Conservation (phyloP, 1,140 invertebrate species). For the Drosophila nasuta region DNA sequence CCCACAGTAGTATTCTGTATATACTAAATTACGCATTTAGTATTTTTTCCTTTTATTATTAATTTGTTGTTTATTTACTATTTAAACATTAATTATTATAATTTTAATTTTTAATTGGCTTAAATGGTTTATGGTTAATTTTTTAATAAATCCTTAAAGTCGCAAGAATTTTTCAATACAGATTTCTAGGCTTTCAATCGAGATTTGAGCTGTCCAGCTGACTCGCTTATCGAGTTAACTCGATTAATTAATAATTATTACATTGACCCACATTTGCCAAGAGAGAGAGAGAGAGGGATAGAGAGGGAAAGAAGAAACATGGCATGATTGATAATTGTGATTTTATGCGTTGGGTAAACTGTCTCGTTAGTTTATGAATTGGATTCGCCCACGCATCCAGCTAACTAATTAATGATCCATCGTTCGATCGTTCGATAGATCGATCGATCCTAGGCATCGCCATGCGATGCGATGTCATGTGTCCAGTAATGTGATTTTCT, state of each 20-base stretch:
- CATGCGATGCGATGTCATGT: constrained; percentile 23
- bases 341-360: constrained; percentile 8
- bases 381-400: constrained; percentile 3
- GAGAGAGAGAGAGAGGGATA: not conserved
- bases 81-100: too few relatives aligned
- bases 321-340: constrained; percentile 13
- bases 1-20: too few relatives aligned
- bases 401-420: too few relatives aligned
- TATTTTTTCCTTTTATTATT: too few relatives aligned
- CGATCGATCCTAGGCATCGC: constrained; percentile 7
- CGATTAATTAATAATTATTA: not conserved
- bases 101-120: too few relatives aligned
- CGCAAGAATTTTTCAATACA: not conserved
- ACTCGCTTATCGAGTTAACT: not conserved
- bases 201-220: not conserved
- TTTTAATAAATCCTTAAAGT: not conserved
- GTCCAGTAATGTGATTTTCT: constrained; percentile 35
- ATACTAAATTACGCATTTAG: too few relatives aligned
- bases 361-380: constrained; percentile 1
- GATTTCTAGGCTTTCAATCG: not conserved
- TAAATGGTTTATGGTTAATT: too few relatives aligned
- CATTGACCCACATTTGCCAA: constrained; percentile 4
- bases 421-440: not conserved
- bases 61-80: too few relatives aligned
- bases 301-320: too few relatives aligned